Evolutionary conservation across 2,888 invertebrate species (phyloP).

Genomic region (Julus scandinavius): DNA sequence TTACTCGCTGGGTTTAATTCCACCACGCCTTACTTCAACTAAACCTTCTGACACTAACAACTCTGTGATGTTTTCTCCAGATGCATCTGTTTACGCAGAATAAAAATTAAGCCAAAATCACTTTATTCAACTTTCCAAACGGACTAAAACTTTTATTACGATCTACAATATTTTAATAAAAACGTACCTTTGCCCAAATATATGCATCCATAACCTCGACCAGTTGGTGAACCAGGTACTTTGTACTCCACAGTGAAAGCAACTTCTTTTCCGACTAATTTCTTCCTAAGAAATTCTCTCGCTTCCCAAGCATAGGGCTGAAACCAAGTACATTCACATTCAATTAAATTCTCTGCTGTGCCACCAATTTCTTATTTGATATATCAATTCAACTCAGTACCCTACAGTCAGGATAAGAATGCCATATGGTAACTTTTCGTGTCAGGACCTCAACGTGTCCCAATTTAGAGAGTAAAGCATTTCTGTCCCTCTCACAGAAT

Average conservation of each 20-base stretch:
- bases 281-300: slow-evolving; percentile 91
- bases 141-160: background rate
- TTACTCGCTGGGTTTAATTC: slow-evolving; percentile 67
- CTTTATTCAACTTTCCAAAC: background rate
- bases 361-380: too few species aligned
- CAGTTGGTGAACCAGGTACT: slow-evolving; percentile 74
- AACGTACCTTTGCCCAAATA: slow-evolving; percentile 82
- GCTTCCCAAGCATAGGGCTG: slow-evolving; percentile 98
- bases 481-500: too few species aligned
- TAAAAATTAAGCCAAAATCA: background rate
- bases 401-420: too few species aligned
- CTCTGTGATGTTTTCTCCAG: slow-evolving; percentile 90
- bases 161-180: background rate
- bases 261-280: slow-evolving; percentile 90
- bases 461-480: too few species aligned
- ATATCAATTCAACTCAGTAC: background rate
- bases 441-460: too few species aligned
- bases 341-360: background rate
- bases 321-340: background rate
- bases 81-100: slow-evolving; percentile 68
- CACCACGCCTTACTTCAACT: slow-evolving; percentile 77
- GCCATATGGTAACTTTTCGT: too few species aligned
- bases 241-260: slow-evolving; percentile 82
- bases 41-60: slow-evolving; percentile 88
- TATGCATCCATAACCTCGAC: slow-evolving; percentile 87